phyloP scores from a whole-genome alignment of 2,113 vertebrate genomes.

The Paraplagusia blochii region DNA sequence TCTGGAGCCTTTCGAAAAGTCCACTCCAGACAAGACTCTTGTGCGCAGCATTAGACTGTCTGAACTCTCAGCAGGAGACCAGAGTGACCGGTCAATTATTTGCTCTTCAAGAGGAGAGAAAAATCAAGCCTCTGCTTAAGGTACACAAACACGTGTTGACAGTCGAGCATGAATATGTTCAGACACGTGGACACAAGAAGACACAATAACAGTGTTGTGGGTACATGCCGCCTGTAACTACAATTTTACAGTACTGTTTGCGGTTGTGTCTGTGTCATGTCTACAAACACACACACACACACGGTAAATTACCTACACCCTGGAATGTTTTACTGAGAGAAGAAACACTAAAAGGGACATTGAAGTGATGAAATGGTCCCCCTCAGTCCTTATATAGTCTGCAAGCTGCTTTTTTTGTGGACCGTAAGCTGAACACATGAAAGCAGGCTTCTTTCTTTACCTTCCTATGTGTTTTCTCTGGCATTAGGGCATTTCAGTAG shows the following conservation, averaged over 20 bases:
- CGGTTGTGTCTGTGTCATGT: background rate
- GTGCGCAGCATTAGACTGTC: slow-evolving; percentile 47
- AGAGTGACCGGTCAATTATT: slow-evolving; percentile 54
- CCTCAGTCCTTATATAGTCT: no score
- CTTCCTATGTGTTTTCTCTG: no score
- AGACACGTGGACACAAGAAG: background rate
- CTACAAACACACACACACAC: background rate
- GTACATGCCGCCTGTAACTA: background rate
- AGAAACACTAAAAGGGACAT: no score
- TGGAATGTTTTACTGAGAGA: no score
- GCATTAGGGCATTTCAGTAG: no score
- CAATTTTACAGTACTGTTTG: slow-evolving; percentile 1
- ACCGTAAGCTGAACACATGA: no score
- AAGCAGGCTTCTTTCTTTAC: no score
- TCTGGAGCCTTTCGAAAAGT: slow-evolving; percentile 50
- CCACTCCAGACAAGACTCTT: slow-evolving; percentile 46
- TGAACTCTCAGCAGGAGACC: slow-evolving; percentile 35
- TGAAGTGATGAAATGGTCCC: no score
- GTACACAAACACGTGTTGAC: slow-evolving; percentile 26
- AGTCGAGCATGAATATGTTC: background rate
- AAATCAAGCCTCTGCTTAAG: slow-evolving; percentile 32
- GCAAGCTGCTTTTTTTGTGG: no score
- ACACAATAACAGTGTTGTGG: background rate
- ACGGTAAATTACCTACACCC: no score
- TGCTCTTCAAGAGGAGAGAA: slow-evolving; percentile 28